A percentile compares a stretch with the other conserved stretches of the same genome.
Evolutionary conservation across 2,888 invertebrate species (phyloP).

Genomic region (Shargacucullia verbasci): DNA sequence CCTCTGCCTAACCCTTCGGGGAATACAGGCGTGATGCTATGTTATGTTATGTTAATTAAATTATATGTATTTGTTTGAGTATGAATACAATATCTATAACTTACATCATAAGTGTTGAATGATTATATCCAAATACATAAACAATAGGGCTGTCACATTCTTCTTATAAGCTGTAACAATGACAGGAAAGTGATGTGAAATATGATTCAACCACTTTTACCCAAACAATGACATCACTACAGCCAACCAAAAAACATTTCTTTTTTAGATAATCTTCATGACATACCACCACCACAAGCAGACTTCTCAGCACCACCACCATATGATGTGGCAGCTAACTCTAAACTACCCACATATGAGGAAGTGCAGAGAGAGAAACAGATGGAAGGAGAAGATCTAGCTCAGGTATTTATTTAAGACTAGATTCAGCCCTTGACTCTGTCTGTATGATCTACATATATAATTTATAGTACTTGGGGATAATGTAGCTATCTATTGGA

Average conservation of each 20-base stretch:
- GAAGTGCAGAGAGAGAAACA: constrained; percentile 97
- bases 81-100: not conserved
- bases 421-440: too few relatives aligned
- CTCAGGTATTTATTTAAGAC: constrained; percentile 66
- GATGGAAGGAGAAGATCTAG: constrained; percentile 91
- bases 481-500: too few relatives aligned
- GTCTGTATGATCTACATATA: too few relatives aligned
- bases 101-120: not conserved
- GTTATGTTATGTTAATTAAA: not conserved
- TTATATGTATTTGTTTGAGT: not conserved
- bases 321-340: constrained; percentile 94
- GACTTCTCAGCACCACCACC: constrained; percentile 97
- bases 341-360: constrained; percentile 96
- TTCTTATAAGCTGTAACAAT: constrained; percentile 19
- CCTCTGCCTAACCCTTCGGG: too few relatives aligned
- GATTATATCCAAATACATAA: constrained; percentile 6
- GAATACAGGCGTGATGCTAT: too few relatives aligned
- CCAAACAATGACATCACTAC: constrained; percentile 18
- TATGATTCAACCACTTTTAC: constrained; percentile 13
- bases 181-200: constrained; percentile 8
- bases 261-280: constrained; percentile 76
- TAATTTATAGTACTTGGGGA: too few relatives aligned
- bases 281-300: constrained; percentile 94
- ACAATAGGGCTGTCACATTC: constrained; percentile 11
- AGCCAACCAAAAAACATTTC: not conserved